These are phyloP conservation scores for Chymomyza costata DNA, from an alignment of 1,140 invertebrate genomes.

Conservation along the genomic window DNA sequence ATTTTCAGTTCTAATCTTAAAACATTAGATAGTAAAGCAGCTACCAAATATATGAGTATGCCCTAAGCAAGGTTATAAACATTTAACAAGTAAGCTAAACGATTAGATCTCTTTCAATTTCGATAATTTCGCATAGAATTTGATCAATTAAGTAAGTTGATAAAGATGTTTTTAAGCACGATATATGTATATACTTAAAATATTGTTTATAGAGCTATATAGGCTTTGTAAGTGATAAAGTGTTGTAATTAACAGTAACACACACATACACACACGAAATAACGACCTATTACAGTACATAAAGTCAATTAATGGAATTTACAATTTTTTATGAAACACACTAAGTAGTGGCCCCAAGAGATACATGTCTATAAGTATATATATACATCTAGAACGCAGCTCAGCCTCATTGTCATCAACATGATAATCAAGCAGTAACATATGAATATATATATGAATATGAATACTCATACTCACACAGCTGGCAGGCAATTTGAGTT, in stretches of 20 bases:
- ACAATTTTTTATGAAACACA: slow-evolving; percentile 25
- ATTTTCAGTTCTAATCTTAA: no score
- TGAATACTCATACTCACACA: not conserved
- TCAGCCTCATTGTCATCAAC: slow-evolving; percentile 7
- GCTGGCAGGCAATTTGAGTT: slow-evolving; percentile 53
- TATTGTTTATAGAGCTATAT: no score
- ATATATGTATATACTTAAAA: no score
- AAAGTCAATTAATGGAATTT: slow-evolving; percentile 29
- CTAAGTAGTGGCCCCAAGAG: slow-evolving; percentile 29
- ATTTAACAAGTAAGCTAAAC: no score
- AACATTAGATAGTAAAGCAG: no score
- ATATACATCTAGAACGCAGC: not conserved
- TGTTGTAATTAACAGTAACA: slow-evolving; percentile 58
- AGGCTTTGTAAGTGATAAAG: slow-evolving; percentile 45
- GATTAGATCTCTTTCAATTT: no score
- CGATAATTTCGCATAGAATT: no score
- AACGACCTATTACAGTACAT: slow-evolving; percentile 12
- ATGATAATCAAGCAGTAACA: not conserved
- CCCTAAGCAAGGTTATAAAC: no score
- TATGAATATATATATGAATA: no score
- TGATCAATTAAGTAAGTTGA: no score
- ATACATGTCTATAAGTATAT: slow-evolving; percentile 15
- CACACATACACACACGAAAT: slow-evolving; percentile 34
- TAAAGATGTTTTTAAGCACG: no score
- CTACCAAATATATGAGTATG: no score